Evolutionary conservation across 1,140 invertebrate species (phyloP).

Genomic region (Drosophila pseudoobscura): DNA sequence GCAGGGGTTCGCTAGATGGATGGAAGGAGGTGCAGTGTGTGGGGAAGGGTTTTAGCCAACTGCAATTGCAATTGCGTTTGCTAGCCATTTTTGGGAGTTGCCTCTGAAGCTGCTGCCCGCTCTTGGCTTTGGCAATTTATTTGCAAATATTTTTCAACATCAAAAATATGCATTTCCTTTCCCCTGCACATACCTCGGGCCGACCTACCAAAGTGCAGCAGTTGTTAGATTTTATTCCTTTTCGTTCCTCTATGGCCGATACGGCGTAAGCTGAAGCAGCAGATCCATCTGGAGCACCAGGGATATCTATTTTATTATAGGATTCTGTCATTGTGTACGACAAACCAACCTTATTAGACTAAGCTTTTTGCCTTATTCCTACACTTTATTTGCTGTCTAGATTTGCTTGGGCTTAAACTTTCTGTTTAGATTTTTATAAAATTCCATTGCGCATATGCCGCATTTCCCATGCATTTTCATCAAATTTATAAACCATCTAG

Average conservation of each 20-base stretch:
- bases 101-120: slow-evolving; percentile 10
- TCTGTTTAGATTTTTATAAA: too few species aligned
- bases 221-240: slow-evolving; percentile 54
- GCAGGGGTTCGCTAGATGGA: slow-evolving; percentile 1
- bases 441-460: too few species aligned
- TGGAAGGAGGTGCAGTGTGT: background rate
- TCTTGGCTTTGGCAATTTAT: slow-evolving; percentile 63
- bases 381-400: background rate
- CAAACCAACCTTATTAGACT: too few species aligned
- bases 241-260: background rate
- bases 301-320: too few species aligned
- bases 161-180: slow-evolving; percentile 63
- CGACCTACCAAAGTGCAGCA: slow-evolving; percentile 6
- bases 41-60: slow-evolving; percentile 10
- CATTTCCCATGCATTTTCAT: slow-evolving; percentile 24
- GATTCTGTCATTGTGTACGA: too few species aligned
- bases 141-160: slow-evolving; percentile 77
- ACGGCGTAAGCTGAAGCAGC: too few species aligned
- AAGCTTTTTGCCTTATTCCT: too few species aligned
- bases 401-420: background rate
- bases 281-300: too few species aligned
- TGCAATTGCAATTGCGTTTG: slow-evolving; percentile 57
- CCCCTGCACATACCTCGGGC: background rate
- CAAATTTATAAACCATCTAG: slow-evolving; percentile 25
- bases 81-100: slow-evolving; percentile 63